Conservation (phyloP, 1,140 invertebrate genomes). For the Polyergus mexicanus region DNA sequence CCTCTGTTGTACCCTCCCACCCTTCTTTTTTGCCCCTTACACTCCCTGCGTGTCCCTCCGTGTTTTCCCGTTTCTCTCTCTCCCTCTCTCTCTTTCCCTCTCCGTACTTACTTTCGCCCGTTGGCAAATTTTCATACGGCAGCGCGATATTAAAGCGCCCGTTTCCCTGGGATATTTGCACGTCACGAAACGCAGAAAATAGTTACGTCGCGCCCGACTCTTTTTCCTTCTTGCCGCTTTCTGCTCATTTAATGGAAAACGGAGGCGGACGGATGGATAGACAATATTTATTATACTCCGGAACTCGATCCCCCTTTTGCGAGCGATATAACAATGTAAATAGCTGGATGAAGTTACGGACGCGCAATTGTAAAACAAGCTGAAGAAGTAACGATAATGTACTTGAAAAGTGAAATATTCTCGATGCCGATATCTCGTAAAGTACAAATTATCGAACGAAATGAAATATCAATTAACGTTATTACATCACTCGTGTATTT, state of each 20-base stretch:
- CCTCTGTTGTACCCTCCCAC: not conserved
- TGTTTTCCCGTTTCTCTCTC: not conserved
- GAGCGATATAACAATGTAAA: slow-evolving; percentile 45
- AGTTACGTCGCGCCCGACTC: slow-evolving; percentile 54
- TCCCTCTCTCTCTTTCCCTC: not conserved
- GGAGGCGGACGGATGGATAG: slow-evolving; percentile 41
- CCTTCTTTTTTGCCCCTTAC: not conserved
- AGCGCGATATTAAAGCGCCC: slow-evolving; percentile 72
- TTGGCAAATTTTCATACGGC: slow-evolving; percentile 67
- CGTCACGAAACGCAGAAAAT: slow-evolving; percentile 73
- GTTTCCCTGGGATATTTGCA: slow-evolving; percentile 75
- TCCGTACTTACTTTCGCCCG: not conserved
- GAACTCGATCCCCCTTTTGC: slow-evolving; percentile 44
- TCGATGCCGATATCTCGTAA: slow-evolving; percentile 5
- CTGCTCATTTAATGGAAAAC: slow-evolving; percentile 54
- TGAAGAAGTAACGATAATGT: slow-evolving; percentile 18
- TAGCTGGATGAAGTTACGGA: slow-evolving; percentile 16
- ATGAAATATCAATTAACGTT: slow-evolving; percentile 11
- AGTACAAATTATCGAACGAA: slow-evolving; percentile 16
- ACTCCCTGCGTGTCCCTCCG: not conserved
- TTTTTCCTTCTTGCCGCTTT: slow-evolving; percentile 62
- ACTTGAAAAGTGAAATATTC: slow-evolving; percentile 34
- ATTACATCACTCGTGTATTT: not conserved
- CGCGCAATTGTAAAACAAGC: slow-evolving; percentile 53
- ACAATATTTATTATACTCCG: slow-evolving; percentile 59